Percentiles rank a stretch among this genome's conserved stretches.
phyloP scores from a whole-genome alignment of 2,113 vertebrate species.

The Andinoacara biseriatus region DNA sequence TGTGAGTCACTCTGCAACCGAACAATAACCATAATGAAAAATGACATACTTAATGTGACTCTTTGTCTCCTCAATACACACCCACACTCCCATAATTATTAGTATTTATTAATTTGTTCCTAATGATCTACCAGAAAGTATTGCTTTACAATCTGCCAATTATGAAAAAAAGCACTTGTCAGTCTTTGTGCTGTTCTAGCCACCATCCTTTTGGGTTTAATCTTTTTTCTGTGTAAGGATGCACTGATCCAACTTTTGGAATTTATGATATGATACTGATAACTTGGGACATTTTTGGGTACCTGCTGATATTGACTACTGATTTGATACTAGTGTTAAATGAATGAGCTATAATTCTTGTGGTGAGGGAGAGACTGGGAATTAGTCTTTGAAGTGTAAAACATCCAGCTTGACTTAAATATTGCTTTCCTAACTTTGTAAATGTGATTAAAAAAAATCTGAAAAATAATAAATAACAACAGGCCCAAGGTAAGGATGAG shows the following conservation, averaged over 20 bases:
- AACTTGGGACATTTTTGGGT: background rate
- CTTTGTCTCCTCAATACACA: slow-evolving; percentile 29
- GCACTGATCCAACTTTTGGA: background rate
- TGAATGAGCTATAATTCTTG: background rate
- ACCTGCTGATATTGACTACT: background rate
- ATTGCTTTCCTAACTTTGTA: too few relatives aligned
- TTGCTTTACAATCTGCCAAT: slow-evolving; percentile 18
- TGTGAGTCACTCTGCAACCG: slow-evolving; percentile 44
- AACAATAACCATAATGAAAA: slow-evolving; percentile 62
- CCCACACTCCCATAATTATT: slow-evolving; percentile 19
- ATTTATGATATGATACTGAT: background rate
- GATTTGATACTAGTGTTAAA: background rate
- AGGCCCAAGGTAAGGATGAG: too few relatives aligned
- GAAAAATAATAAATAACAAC: too few relatives aligned
- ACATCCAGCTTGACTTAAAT: too few relatives aligned
- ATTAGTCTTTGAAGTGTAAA: too few relatives aligned
- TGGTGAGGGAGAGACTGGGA: too few relatives aligned
- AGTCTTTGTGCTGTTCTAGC: background rate
- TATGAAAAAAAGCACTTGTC: background rate
- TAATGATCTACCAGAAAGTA: slow-evolving; percentile 42
- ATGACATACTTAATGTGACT: slow-evolving; percentile 37
- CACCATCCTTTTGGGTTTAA: background rate
- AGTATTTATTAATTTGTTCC: slow-evolving; percentile 47
- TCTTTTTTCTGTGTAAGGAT: background rate
- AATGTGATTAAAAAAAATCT: too few relatives aligned